A percentile compares a stretch with the other conserved stretches of the same genome.
phyloP scores from a whole-genome alignment of 2,888 invertebrate genomes.

The Macropis europaea region DNA sequence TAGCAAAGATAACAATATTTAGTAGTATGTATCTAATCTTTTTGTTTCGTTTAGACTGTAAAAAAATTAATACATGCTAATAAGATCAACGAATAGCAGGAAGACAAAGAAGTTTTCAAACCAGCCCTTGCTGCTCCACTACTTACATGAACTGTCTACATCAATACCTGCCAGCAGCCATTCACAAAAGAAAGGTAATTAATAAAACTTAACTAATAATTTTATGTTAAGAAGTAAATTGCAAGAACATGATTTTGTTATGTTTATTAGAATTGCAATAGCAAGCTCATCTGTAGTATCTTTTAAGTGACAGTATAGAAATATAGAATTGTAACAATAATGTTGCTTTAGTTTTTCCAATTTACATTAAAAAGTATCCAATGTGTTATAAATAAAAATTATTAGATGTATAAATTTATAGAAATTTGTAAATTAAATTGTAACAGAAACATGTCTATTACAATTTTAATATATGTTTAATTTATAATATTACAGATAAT shows the following conservation, averaged over 20 bases:
- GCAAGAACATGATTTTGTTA: conserved; percentile 35
- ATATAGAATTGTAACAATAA: background rate
- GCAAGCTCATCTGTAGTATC: conserved; percentile 26
- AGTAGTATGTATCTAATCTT: conserved; percentile 18
- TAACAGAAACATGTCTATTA: background rate
- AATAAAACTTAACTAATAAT: conserved; percentile 67
- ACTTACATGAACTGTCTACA: conserved; percentile 80
- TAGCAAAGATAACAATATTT: conserved; percentile 16
- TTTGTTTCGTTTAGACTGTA: conserved; percentile 18
- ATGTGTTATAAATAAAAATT: background rate
- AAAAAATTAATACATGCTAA: conserved; percentile 55
- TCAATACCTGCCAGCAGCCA: conserved; percentile 80
- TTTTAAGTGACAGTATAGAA: conserved; percentile 15
- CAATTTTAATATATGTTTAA: background rate
- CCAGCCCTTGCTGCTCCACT: conserved; percentile 70
- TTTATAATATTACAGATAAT: background rate
- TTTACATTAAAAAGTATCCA: background rate
- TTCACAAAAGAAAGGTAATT: conserved; percentile 78
- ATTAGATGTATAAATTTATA: background rate
- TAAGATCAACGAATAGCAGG: conserved; percentile 45
- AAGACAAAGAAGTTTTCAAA: conserved; percentile 60
- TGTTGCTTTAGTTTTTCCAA: conserved; percentile 1
- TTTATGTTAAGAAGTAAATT: conserved; percentile 46
- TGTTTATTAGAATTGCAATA: conserved; percentile 28
- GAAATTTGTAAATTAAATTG: background rate